Evolutionary conservation across 2,113 vertebrate species (phyloP).

Genomic region (Aegithalos caudatus): DNA sequence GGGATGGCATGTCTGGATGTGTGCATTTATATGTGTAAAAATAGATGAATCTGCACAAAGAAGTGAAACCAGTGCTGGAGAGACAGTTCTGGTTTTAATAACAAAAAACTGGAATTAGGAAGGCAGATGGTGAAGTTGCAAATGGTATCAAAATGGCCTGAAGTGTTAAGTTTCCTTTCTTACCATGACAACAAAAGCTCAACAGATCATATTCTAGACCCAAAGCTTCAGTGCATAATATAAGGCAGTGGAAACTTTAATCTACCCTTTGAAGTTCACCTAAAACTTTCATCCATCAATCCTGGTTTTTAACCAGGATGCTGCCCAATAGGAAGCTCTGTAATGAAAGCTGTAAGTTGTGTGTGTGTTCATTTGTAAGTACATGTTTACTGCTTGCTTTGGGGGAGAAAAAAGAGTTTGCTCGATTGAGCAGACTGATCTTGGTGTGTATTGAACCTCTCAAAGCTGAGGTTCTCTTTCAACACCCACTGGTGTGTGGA

Average conservation of each 20-base stretch:
- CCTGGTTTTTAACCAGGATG: not conserved
- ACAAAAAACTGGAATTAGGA: not conserved
- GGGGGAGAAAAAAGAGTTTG: not conserved
- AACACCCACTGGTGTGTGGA: not conserved
- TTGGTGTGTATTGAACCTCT: not conserved
- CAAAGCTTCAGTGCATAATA: not conserved
- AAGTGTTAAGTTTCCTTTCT: not conserved
- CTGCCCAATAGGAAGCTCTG: not conserved
- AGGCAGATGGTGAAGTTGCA: not conserved
- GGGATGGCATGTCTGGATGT: not conserved
- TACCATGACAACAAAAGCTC: not conserved
- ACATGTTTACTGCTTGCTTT: not conserved
- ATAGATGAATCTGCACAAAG: not conserved
- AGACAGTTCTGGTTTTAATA: not conserved
- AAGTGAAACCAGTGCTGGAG: not conserved
- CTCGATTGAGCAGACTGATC: not conserved
- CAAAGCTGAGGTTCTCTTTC: not conserved
- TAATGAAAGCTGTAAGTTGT: not conserved
- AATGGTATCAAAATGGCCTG: not conserved
- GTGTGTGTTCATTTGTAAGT: not conserved
- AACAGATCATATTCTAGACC: not conserved
- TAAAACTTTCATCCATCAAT: not conserved
- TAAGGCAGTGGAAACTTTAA: not conserved
- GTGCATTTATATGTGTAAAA: fast-evolving
- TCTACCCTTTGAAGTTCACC: not conserved